phyloP scores from a whole-genome alignment of 2,113 vertebrate species.

The Corythaeola cristata region DNA sequence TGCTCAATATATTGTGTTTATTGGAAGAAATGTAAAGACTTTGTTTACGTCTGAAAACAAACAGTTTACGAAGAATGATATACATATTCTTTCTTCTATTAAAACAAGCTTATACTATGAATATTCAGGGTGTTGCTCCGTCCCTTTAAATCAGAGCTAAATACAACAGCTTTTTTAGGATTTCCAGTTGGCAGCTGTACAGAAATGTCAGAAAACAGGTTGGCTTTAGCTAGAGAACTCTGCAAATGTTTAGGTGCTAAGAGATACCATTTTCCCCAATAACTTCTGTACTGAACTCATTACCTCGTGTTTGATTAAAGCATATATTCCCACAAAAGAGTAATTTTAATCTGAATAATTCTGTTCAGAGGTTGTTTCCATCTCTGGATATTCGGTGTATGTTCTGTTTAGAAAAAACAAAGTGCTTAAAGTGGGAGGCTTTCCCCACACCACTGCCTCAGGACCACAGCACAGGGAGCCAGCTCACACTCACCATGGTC shows the following conservation, averaged over 20 bases:
- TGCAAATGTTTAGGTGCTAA: background rate
- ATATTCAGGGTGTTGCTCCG: background rate
- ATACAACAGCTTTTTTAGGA: background rate
- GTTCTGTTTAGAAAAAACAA: background rate
- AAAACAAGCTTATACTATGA: background rate
- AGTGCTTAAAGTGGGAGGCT: background rate
- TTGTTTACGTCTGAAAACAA: background rate
- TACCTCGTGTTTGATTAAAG: background rate
- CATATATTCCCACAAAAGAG: background rate
- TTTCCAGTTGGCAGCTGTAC: background rate
- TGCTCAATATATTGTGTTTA: background rate
- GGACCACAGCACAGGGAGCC: background rate
- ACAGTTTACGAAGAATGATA: background rate
- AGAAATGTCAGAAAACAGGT: background rate
- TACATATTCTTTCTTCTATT: background rate
- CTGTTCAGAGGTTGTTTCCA: background rate
- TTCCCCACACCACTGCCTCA: background rate
- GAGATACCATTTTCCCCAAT: background rate
- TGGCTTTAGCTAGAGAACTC: background rate
- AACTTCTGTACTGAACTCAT: background rate
- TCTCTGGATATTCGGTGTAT: background rate
- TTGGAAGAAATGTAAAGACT: background rate
- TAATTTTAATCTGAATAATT: background rate
- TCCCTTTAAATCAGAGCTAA: background rate
- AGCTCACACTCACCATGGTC: background rate